Evolutionary conservation across 2,113 vertebrate species (phyloP), one percentile per base, ranked within the genome.

Genomic region (Ictidomys tridecemlineatus): DNA sequence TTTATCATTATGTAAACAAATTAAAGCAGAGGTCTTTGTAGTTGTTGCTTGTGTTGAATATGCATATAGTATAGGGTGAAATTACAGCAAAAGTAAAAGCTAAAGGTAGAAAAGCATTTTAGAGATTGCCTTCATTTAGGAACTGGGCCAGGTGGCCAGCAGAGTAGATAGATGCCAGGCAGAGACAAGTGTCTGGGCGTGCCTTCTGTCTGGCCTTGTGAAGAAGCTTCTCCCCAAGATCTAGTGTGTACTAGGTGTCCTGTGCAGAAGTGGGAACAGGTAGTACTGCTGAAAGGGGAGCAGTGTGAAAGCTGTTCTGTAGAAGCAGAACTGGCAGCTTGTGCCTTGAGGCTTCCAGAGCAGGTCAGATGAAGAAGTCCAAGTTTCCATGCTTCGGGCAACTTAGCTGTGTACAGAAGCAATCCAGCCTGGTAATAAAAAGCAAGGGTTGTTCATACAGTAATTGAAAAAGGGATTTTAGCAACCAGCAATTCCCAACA

Each of bases 31-130:
- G 65, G 90, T 96, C 78, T 98, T 97, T 76, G 63, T 98, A 98
- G 97, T 96, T 85, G 90, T 87, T 98, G 94, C 94, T 96, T 87
- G 98, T 98, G 88, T 82, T 95, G 97, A 96, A 95, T 97, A 97
- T 94, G 92, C 85, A 95, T 67, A 74, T 97, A 97, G 86, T 72
- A 72, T 92, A 97, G 83, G 93, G 78, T 95, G 76, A 63, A 82
- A 76, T 78, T 89, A 72, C 12, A 63, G 74, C 69, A 95, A 65
- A 97, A 94, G 93, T 94, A 96, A 97, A 97, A 98, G 89, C 69
- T 97, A 97, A 95, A 97, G 84, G 48, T 97, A 98, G 91, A 97
- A 97, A 96, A 94, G 88, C 51, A 92, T 97, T 89, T 39, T 94
- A 73, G 82, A 93, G 86, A 86, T 91, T 95, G 97, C 97, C 94